Evolutionary conservation across 2,888 invertebrate species (phyloP).

Genomic region (Serrognathus titanus): DNA sequence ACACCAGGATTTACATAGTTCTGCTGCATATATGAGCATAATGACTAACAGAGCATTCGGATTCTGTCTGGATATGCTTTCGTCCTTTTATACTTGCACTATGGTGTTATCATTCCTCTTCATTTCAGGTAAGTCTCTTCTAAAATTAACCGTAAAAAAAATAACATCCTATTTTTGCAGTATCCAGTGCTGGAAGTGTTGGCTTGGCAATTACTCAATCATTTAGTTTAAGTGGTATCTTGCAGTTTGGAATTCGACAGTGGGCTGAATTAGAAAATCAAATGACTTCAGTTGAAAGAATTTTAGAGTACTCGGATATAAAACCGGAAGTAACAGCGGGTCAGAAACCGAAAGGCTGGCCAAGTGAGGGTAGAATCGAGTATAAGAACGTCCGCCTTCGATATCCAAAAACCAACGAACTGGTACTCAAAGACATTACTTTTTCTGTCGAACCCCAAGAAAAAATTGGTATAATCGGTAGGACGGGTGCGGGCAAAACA

Average conservation of each 20-base stretch:
- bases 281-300: conserved; percentile 87
- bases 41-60: conserved; percentile 37
- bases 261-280: conserved; percentile 81
- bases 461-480: conserved; percentile 74
- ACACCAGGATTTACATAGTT: conserved; percentile 42
- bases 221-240: conserved; percentile 64
- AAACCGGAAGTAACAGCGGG: conserved; percentile 47
- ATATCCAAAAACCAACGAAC: conserved; percentile 66
- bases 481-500: conserved; percentile 81
- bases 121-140: conserved; percentile 20
- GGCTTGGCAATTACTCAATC: conserved; percentile 79
- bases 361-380: conserved; percentile 62
- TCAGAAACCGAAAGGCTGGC: conserved; percentile 62
- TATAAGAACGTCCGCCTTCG: conserved; percentile 67
- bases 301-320: conserved; percentile 46
- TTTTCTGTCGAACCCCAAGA: conserved; percentile 63
- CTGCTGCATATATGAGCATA: conserved; percentile 38
- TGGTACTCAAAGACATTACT: conserved; percentile 68
- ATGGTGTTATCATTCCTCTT: conserved; percentile 32
- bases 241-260: conserved; percentile 70
- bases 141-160: background rate
- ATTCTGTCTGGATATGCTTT: conserved; percentile 37
- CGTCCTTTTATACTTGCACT: conserved; percentile 22
- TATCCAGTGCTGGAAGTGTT: conserved; percentile 62
- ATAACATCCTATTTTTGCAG: conserved; percentile 2